Evolutionary conservation across 1,140 invertebrate genomes (phyloP), one percentile per base, ranked within the genome.

Genomic region (Agrypnia vestita): DNA sequence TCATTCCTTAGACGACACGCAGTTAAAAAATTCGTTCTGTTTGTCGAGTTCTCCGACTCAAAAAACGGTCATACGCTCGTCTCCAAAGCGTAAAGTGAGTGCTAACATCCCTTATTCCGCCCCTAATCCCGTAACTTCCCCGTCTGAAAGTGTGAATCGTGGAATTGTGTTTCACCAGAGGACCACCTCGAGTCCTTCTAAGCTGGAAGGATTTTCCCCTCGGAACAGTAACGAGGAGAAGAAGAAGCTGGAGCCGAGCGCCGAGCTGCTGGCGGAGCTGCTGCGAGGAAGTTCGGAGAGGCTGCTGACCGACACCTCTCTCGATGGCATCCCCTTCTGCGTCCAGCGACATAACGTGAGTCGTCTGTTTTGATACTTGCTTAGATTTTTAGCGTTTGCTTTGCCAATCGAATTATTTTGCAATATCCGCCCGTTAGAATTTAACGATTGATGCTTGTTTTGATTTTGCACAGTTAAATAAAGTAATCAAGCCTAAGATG

Each of bases 131-230:
- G 73, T 84, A 80, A 84, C 83, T 69, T 73, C 82, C 82, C 59
- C 84, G 49, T 43, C 81, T 51, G 80, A 84, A 46, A 71, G 72
- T 74, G 76, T 80, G 78, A 78, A 46, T 51, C 62, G 75, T 81
- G 74, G 76, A 43, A 78, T 79, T 59, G 79, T 78, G 79, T 81
- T 83, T 62, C 95, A 95, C 86, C 94, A 95, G 77, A 86, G 95
- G 84, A 95, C 95, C 0, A 94, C 93, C 3, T 95, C 94, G 3
- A 95, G 94, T 84, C 95, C 95, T 6, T 95, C 93, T 0, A 94
- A 95, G 87, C 88, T 95, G 75, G 93, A 93, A 84, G 91, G 92
- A 43, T 76, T 81, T 35, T 75, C 79, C 6, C 78, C 82, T 21
- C 12, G 80, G 47, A 61, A 55, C 21, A 77, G 56, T 51, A 74